Percentiles rank a stretch among this genome's conserved stretches.
These are phyloP conservation scores for Mellilla xanthometata DNA, from an alignment of 2,888 invertebrate genomes.

Conservation along the genomic window DNA sequence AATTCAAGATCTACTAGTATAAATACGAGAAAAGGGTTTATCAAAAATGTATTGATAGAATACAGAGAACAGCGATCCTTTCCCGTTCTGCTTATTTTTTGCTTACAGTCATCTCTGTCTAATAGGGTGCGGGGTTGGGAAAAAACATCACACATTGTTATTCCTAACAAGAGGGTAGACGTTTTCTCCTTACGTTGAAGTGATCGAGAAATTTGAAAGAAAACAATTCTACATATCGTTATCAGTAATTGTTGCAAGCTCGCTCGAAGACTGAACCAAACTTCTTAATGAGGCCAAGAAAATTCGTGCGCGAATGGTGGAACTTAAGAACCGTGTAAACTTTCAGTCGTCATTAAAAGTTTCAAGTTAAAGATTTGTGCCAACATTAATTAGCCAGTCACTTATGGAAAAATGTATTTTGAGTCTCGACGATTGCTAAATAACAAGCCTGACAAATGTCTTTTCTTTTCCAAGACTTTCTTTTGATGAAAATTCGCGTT, in stretches of 20 bases:
- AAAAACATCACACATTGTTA: too few relatives aligned
- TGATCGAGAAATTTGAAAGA: slow-evolving; percentile 19
- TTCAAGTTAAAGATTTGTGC: slow-evolving; percentile 74
- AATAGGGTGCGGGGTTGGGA: too few relatives aligned
- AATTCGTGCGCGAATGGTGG: slow-evolving; percentile 66
- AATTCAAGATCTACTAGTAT: too few relatives aligned
- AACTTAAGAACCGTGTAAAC: slow-evolving; percentile 75
- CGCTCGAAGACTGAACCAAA: slow-evolving; percentile 59
- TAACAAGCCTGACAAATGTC: slow-evolving; percentile 30
- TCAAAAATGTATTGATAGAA: too few relatives aligned
- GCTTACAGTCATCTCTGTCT: too few relatives aligned
- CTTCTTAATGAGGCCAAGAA: slow-evolving; percentile 77
- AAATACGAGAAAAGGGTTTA: too few relatives aligned
- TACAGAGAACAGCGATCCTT: too few relatives aligned
- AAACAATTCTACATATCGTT: slow-evolving; percentile 50
- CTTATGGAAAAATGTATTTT: slow-evolving; percentile 47
- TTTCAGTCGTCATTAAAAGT: slow-evolving; percentile 80
- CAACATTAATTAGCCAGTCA: slow-evolving; percentile 75
- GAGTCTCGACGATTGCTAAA: slow-evolving; percentile 36
- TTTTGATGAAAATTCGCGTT: slow-evolving; percentile 15
- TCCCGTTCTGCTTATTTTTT: too few relatives aligned
- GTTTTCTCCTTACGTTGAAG: too few relatives aligned
- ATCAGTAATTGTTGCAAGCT: slow-evolving; percentile 67
- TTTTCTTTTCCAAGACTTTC: slow-evolving; percentile 11
- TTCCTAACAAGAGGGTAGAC: too few relatives aligned